phyloP scores from a whole-genome alignment of 2,888 invertebrate species.

The Pristionchus exspectatus region DNA sequence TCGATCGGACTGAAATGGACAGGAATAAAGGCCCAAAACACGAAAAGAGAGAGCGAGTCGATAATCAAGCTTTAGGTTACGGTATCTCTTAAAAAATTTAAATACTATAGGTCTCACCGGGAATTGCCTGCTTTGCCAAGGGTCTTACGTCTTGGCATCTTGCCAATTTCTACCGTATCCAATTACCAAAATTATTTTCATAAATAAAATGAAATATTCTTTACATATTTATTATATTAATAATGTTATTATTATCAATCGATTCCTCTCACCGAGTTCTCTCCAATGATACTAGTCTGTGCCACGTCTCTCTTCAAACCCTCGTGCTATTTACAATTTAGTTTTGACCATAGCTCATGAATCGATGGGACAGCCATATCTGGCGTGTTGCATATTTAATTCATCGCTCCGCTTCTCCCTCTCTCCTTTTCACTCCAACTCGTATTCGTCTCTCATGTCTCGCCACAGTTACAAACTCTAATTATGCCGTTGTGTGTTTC shows the following conservation, averaged over 20 bases:
- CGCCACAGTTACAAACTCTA: slow-evolving; percentile 41
- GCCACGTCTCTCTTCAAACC: neutral
- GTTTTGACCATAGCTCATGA: neutral
- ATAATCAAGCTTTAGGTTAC: neutral
- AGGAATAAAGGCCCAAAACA: neutral
- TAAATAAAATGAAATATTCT: neutral
- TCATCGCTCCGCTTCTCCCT: slow-evolving; percentile 10
- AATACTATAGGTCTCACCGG: neutral
- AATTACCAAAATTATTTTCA: too few relatives aligned
- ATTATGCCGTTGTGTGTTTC: slow-evolving; percentile 51
- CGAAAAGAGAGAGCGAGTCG: neutral
- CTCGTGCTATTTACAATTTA: neutral
- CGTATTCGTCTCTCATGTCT: slow-evolving; percentile 6
- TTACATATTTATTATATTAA: neutral
- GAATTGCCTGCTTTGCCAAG: too few relatives aligned
- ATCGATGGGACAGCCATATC: slow-evolving; percentile 40
- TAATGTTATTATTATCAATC: slow-evolving; percentile 45
- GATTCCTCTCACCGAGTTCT: slow-evolving; percentile 8
- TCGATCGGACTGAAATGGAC: slow-evolving; percentile 3
- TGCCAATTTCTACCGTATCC: too few relatives aligned
- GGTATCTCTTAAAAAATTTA: neutral
- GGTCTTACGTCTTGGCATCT: too few relatives aligned
- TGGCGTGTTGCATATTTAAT: slow-evolving; percentile 51
- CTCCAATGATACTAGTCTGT: neutral
- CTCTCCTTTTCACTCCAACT: slow-evolving; percentile 37